Conservation (phyloP, 2,797 vertebrate species). For the Anniella stebbinsi region DNA sequence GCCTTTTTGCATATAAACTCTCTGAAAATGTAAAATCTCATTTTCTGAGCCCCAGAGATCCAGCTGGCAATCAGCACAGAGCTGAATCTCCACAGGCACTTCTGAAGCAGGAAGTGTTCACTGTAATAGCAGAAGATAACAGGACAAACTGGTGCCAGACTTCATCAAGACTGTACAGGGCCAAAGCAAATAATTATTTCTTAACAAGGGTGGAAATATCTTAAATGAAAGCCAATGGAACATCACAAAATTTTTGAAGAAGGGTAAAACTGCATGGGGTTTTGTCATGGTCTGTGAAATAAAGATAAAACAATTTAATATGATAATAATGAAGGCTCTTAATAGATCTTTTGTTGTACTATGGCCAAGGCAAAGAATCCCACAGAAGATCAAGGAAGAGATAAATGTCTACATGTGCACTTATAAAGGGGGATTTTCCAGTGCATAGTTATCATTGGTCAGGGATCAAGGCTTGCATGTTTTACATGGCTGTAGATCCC, state of each 20-base stretch:
- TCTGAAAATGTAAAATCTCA: conserved; percentile 59
- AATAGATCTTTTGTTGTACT: neutral
- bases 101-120: conserved; percentile 51
- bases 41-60: conserved; percentile 51
- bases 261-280: conserved; percentile 2
- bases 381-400: conserved; percentile 24
- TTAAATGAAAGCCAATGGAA: conserved; percentile 1
- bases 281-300: conserved; percentile 2
- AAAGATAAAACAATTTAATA: neutral
- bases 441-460: neutral
- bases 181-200: conserved; percentile 34
- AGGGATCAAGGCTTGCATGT: neutral
- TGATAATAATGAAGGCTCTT: neutral
- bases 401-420: neutral
- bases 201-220: conserved; percentile 38
- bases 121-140: conserved; percentile 53
- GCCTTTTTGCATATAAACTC: conserved; percentile 26
- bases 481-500: neutral
- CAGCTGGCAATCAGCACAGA: neutral
- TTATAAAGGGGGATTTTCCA: neutral
- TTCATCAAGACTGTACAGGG: accelerated
- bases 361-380: neutral
- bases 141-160: neutral
- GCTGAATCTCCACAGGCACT: conserved; percentile 32
- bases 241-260: conserved; percentile 21